Conservation (phyloP, 2,113 vertebrate genomes). For the Cercocebus atys region DNA sequence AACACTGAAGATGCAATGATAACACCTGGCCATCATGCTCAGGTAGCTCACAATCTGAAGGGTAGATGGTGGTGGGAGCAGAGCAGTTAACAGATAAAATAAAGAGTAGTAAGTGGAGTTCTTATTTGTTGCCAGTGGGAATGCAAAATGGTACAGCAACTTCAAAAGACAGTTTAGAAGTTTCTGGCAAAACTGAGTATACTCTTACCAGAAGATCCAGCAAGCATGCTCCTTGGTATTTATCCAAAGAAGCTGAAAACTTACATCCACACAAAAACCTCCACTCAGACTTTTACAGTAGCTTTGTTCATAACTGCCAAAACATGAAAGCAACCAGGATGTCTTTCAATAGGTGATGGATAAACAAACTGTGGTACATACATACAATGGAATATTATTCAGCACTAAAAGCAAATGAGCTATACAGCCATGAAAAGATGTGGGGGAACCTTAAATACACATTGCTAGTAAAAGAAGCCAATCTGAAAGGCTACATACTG, state of each 20-base stretch:
- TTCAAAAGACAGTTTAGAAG: neutral
- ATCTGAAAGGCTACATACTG: neutral
- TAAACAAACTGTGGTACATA: neutral
- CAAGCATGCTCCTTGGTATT: neutral
- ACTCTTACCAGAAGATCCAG: neutral
- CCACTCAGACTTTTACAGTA: neutral
- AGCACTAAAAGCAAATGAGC: neutral
- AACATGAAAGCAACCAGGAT: neutral
- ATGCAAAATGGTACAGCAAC: neutral
- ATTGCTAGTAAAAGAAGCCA: neutral
- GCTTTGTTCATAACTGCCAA: neutral
- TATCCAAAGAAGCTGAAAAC: neutral
- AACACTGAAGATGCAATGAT: neutral
- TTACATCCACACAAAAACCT: neutral
- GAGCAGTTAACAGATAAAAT: neutral
- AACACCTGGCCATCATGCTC: neutral
- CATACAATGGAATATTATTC: neutral
- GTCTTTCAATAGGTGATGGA: neutral
- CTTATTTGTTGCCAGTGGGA: neutral
- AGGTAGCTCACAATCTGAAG: neutral
- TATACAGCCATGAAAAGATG: neutral
- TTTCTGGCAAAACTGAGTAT: neutral
- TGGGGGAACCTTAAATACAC: neutral
- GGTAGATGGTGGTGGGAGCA: neutral
- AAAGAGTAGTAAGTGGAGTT: neutral